phyloP scores from a whole-genome alignment of 2,113 vertebrate species.

The Perca fluviatilis region DNA sequence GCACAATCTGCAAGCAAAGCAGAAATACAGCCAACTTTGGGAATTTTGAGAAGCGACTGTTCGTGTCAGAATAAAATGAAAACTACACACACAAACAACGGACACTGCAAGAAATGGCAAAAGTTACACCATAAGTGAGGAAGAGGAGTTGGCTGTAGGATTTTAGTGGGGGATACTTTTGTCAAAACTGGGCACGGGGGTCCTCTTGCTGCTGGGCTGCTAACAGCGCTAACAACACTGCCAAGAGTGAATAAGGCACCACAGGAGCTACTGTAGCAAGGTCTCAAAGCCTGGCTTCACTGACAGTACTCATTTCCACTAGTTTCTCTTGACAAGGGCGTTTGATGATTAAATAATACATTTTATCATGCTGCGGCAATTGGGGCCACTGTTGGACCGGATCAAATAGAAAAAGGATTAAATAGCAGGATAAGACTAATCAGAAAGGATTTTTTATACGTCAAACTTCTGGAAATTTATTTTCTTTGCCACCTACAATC shows the following conservation, averaged over 20 bases:
- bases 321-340: neutral
- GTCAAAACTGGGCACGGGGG: neutral
- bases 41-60: too few species aligned
- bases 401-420: neutral
- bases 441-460: neutral
- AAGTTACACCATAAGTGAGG: neutral
- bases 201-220: neutral
- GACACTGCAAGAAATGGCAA: neutral
- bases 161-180: neutral
- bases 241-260: neutral
- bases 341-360: neutral
- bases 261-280: neutral
- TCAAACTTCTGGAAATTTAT: neutral
- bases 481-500: neutral
- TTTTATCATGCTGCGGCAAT: neutral
- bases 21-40: too few species aligned
- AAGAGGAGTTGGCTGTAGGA: neutral
- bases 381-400: neutral
- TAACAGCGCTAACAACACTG: neutral
- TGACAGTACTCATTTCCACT: neutral
- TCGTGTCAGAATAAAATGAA: neutral
- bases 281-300: neutral
- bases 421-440: neutral
- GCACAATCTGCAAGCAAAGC: too few species aligned
- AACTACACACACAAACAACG: neutral